Conservation (phyloP, 2,113 vertebrate species). For the Heteronetta atricapilla region DNA sequence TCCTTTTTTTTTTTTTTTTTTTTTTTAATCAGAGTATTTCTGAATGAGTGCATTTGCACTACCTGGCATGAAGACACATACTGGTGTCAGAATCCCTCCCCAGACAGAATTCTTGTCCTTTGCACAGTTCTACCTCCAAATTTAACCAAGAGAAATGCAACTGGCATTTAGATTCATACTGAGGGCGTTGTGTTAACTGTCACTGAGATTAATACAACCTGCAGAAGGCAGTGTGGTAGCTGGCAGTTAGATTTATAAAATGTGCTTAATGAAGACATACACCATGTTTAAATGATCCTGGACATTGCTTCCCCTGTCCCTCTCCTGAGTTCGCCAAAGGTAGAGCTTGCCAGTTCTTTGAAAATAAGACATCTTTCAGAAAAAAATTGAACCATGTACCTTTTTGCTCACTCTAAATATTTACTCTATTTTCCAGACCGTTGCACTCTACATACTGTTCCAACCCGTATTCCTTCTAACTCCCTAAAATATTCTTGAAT, state of each 20-base stretch:
- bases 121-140: background rate
- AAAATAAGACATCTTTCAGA: background rate
- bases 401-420: background rate
- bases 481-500: background rate
- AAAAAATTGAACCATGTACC: background rate
- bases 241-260: constrained; percentile 26
- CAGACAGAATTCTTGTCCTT: background rate
- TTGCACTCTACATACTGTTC: background rate
- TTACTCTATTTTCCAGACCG: background rate
- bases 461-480: background rate
- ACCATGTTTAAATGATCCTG: background rate
- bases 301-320: background rate
- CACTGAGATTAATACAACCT: constrained; percentile 21
- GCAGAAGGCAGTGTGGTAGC: background rate
- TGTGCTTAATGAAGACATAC: constrained; percentile 5
- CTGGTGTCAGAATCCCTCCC: background rate
- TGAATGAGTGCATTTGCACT: background rate
- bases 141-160: background rate
- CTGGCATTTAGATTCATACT: constrained; percentile 20
- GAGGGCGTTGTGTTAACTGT: constrained; percentile 21
- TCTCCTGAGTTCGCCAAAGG: background rate
- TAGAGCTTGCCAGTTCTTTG: background rate
- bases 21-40: background rate
- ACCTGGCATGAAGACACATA: background rate
- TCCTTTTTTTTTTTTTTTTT: no score